These are phyloP conservation scores for Pao palembangensis DNA, from an alignment of 2,113 vertebrate species.

Conservation along the genomic window DNA sequence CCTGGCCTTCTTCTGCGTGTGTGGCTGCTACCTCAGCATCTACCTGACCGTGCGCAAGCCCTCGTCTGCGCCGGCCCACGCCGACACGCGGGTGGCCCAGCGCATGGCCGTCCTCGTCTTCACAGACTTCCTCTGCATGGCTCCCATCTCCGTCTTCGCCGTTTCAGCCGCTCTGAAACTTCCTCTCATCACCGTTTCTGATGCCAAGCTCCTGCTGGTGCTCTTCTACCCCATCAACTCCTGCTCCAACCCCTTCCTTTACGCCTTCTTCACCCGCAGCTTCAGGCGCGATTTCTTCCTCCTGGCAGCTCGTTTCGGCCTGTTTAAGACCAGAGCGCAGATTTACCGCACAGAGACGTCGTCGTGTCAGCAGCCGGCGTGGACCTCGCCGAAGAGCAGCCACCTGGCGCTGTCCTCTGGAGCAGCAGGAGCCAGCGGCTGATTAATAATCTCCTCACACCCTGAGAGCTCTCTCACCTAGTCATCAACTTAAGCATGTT, in stretches of 20 bases:
- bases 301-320: slow-evolving; percentile 87
- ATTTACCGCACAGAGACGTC: slow-evolving; percentile 90
- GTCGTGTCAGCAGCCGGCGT: slow-evolving; percentile 80
- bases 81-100: slow-evolving; percentile 87
- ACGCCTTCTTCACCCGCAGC: slow-evolving; percentile 93
- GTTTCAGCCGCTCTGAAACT: slow-evolving; percentile 90
- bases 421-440: slow-evolving; percentile 50
- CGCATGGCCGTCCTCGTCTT: slow-evolving; percentile 96
- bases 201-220: slow-evolving; percentile 92
- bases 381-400: slow-evolving; percentile 72
- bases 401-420: slow-evolving; percentile 74
- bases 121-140: slow-evolving; percentile 96
- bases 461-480: background rate
- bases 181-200: slow-evolving; percentile 91
- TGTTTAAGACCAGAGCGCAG: slow-evolving; percentile 85
- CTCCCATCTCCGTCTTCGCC: slow-evolving; percentile 97
- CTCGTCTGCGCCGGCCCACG: slow-evolving; percentile 78
- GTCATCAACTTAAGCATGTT: too few relatives aligned
- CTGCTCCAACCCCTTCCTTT: slow-evolving; percentile 94
- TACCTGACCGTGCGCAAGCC: slow-evolving; percentile 89
- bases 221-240: slow-evolving; percentile 98
- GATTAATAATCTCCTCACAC: slow-evolving; percentile 49
- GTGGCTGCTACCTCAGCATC: slow-evolving; percentile 88
- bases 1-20: slow-evolving; percentile 86
- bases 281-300: slow-evolving; percentile 93